These are phyloP conservation scores for Silurus glanis DNA, from an alignment of 2,113 vertebrate species.

Conservation along the genomic window DNA sequence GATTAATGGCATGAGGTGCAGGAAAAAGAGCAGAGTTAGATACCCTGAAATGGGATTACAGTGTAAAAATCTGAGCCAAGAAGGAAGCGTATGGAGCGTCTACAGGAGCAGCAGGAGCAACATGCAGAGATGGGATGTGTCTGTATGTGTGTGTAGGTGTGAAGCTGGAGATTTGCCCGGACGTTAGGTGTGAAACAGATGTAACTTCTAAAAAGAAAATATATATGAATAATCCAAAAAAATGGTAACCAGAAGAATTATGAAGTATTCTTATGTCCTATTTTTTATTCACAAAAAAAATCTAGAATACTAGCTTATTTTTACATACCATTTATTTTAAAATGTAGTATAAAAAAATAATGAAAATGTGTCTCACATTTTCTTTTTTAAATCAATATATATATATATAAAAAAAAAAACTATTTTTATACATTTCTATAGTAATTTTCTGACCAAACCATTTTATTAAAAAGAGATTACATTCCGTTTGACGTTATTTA, in stretches of 20 bases:
- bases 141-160: constrained; percentile 4
- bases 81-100: constrained; percentile 25
- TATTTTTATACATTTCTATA: no score
- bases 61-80: constrained; percentile 65
- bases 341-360: no score
- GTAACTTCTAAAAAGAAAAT: constrained; percentile 7
- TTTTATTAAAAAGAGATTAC: no score
- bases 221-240: background rate
- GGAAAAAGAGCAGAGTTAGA: background rate
- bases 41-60: constrained; percentile 9
- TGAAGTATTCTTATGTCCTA: background rate
- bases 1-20: constrained; percentile 24
- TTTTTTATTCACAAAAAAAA: background rate
- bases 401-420: no score
- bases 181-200: constrained; percentile 41
- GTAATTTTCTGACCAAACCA: no score
- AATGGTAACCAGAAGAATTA: background rate
- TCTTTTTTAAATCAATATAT: no score
- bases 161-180: constrained; percentile 16
- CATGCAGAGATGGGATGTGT: constrained; percentile 25
- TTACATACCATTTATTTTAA: no score
- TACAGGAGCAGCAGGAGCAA: constrained; percentile 43
- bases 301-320: no score
- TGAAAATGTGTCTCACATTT: no score
- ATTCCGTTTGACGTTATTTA: no score